phyloP scores from a whole-genome alignment of 2,888 invertebrate species.

The Epinotia ramella region DNA sequence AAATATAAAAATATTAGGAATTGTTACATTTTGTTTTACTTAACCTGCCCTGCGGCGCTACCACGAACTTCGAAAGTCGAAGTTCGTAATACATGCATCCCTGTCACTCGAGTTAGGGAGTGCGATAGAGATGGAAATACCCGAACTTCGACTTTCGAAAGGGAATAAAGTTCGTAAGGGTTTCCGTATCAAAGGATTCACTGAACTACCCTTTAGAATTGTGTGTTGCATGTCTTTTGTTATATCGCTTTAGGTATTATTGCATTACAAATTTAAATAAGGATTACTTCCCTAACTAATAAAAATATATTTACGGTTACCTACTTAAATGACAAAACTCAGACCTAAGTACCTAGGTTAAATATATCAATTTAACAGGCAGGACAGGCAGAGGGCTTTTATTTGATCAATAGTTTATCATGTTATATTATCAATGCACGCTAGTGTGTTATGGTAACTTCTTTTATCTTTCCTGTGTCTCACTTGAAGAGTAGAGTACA shows the following conservation, averaged over 20 bases:
- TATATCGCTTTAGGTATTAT: background rate
- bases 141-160: too few relatives aligned
- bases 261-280: background rate
- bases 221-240: background rate
- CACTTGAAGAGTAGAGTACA: too few relatives aligned
- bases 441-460: too few relatives aligned
- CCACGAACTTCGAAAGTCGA: too few relatives aligned
- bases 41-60: too few relatives aligned
- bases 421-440: background rate
- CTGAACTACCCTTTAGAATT: background rate
- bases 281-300: background rate
- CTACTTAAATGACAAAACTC: too few relatives aligned
- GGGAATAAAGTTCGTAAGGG: slow-evolving; percentile 7
- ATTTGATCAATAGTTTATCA: background rate
- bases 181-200: background rate
- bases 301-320: background rate
- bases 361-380: background rate
- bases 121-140: too few relatives aligned
- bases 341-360: too few relatives aligned
- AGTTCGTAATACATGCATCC: too few relatives aligned
- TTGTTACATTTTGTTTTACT: background rate
- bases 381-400: background rate
- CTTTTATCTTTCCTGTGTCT: too few relatives aligned
- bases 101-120: too few relatives aligned
- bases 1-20: slow-evolving; percentile 16